Percentiles rank a stretch among this genome's conserved stretches.
These are phyloP conservation scores for Chydorus sphaericus DNA, from an alignment of 2,888 invertebrate species.

Conservation along the genomic window DNA sequence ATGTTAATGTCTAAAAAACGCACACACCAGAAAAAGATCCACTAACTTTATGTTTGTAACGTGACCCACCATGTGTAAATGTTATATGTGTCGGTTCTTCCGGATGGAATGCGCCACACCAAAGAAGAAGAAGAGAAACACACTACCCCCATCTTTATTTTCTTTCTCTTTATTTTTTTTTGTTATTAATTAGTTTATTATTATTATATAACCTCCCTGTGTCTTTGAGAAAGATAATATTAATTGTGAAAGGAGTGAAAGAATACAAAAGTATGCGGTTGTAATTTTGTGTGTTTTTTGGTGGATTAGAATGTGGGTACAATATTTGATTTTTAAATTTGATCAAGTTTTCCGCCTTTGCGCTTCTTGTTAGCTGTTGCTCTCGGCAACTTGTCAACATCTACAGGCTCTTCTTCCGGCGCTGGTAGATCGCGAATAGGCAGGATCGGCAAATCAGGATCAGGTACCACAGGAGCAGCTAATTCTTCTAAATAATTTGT, in stretches of 20 bases:
- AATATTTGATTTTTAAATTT: background rate
- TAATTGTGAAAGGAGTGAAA: background rate
- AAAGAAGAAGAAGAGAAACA: background rate
- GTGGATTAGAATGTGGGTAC: background rate
- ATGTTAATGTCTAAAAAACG: no score
- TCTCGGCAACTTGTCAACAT: slow-evolving; percentile 6
- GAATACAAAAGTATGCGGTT: background rate
- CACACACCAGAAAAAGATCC: no score
- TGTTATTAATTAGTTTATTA: background rate
- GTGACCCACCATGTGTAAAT: no score
- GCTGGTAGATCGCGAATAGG: background rate
- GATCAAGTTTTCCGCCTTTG: background rate
- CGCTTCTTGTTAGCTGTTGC: slow-evolving; percentile 9
- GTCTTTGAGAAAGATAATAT: background rate
- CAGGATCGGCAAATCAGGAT: slow-evolving; percentile 5
- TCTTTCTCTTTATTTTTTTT: background rate
- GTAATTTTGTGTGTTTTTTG: background rate
- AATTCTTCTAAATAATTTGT: background rate
- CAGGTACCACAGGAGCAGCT: background rate
- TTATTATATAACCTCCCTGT: background rate
- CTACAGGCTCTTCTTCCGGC: background rate
- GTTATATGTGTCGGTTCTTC: no score
- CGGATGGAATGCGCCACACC: background rate
- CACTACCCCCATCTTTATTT: background rate
- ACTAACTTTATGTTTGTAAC: no score